Evolutionary conservation across 1,140 invertebrate genomes (phyloP), one percentile per base, ranked within the genome.

Genomic region (Aphaenogaster rudis): DNA sequence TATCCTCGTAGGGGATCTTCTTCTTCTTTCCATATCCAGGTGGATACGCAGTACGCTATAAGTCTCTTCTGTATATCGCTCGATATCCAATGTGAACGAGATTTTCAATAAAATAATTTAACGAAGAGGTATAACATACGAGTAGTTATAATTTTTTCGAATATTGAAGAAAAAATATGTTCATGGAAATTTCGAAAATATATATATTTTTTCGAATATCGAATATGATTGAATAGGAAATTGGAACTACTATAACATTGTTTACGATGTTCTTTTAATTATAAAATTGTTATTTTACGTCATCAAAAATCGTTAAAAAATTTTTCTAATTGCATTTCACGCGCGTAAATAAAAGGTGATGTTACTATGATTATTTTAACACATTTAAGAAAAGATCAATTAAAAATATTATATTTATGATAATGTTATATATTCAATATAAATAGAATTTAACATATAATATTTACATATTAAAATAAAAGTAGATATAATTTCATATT

Each of bases 21-120:
- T 66, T 57, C 81, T 91, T 81, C 76, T 78, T 86, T 88, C 66
- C 57, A 42, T 84, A 84, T 63, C 54, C 80, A 84, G 80, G 69
- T 84, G 33, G 42, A 84, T 76, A 76, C 54, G 17, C 42, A 17
- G 28, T 36, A 42, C 54, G n/a, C 54, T 45, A 21, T 9, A n/a
- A 39, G 17, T 61, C 33, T 50, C 33, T 50, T 50, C 33, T 50
- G 57, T 50, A 61, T 39, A 11, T 59, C 15, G 21, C 9, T 71
- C 36, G 79, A 71, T 71, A 81, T 45, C 11, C 66, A 59, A 39
- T 28, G 8, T 66, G 33, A 79, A 80, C 48, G 36, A 42, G 36
- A 54, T 28, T 69, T 48, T 48, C 42, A 50, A 33, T 80, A 17
- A 80, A 80, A 67, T 80, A 81, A 81, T 71, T 71, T 57, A 17